Base-by-base conservation (phyloP, 2,113 vertebrate genomes). In the Pampusana beccarii region DNA sequence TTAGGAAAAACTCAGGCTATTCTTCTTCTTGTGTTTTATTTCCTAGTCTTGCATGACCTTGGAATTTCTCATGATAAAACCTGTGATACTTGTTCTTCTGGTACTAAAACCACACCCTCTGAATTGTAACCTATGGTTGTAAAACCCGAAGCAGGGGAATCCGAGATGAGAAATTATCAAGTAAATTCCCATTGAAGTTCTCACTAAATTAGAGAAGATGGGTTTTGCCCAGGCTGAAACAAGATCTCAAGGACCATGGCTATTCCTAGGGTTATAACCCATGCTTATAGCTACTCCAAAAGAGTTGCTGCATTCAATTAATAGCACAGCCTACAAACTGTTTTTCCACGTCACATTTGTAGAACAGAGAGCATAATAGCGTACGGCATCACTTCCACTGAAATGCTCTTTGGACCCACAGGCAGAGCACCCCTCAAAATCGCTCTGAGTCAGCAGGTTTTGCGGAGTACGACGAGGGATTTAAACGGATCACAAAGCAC, bases 51-150 rank as follows among this genome's bases (percentile, higher is more conserved):
- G 61, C 44, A 16, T 33, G 80, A 62, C 14, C 40, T 69, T 91
- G 58, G 38, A 48, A 77, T 54, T 91, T 83, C 65, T 85, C 11
- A 50, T 61, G 12, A 74, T 53, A 94, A 96, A 97, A 90, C 93
- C 58, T 79, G 88, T 34, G 17, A 66, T 57, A 85, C 92, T 72
- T 51, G 85, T 94, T 97, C 74, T 92, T 58, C 87, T 48, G 20
- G 78, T 81, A 53, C 10, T 83, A 46, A 86, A 92, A 50, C 44
- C 75, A 91, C 69, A 40, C 57, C 29, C 5, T 29, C 57, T 71
- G 57, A 51, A 34, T 33, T 36, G 36, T 38, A 88, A 87, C 66
- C 66, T 72, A 28, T 54, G 54, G 80, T 82, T 78, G 40, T 78
- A 72, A 92, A 80, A 92, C 46, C 80, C 2, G 0, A 36, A 75